Conservation (phyloP, 2,888 invertebrate species). For the Tetramorium bicarinatum region DNA sequence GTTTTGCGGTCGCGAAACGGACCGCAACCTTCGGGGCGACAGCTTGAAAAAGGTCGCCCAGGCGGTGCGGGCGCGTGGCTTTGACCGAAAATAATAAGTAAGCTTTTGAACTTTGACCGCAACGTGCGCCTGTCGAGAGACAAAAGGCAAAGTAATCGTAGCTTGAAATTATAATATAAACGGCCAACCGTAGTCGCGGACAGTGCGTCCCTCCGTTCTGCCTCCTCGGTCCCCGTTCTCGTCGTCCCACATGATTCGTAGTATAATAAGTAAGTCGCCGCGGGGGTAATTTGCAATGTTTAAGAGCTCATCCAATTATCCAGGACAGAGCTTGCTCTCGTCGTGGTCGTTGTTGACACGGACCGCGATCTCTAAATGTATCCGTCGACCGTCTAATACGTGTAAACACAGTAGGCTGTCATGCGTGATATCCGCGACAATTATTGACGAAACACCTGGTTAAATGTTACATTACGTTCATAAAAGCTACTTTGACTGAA, state of each 20-base stretch:
- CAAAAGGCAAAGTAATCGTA: constrained; percentile 84
- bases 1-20: constrained; percentile 45
- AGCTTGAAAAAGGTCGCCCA: constrained; percentile 59
- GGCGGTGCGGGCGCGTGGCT: constrained; percentile 55
- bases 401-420: constrained; percentile 11
- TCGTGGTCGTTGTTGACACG: constrained; percentile 60
- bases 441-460: constrained; percentile 9
- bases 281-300: constrained; percentile 83
- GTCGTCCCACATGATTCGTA: constrained; percentile 60
- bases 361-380: constrained; percentile 31
- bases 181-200: constrained; percentile 71
- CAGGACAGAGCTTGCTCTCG: constrained; percentile 79
- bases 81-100: constrained; percentile 78
- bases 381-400: constrained; percentile 21
- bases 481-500: neutral
- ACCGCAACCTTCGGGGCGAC: constrained; percentile 55
- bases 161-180: constrained; percentile 84
- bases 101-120: constrained; percentile 80
- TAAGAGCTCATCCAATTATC: constrained; percentile 84
- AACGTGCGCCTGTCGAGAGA: constrained; percentile 75
- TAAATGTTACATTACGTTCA: neutral
- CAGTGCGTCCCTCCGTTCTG: constrained; percentile 44
- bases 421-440: neutral
- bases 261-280: constrained; percentile 84
- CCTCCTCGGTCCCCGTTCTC: constrained; percentile 55